phyloP scores from a whole-genome alignment of 2,797 vertebrate species.

The Pipistrellus pipistrellus region DNA sequence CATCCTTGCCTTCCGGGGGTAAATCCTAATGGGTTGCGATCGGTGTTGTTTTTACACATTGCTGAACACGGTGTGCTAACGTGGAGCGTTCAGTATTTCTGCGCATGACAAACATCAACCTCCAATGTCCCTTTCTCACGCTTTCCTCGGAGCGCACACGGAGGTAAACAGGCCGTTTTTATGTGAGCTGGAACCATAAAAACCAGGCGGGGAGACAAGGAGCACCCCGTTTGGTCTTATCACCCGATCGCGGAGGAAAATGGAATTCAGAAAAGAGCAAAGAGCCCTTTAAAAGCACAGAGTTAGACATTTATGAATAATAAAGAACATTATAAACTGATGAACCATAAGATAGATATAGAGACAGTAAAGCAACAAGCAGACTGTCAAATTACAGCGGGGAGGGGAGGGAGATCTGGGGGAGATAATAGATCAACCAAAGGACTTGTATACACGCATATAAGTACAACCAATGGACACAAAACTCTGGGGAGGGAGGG shows the following conservation, averaged over 20 bases:
- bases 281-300: background rate
- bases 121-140: conserved; percentile 14
- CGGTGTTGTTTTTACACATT: background rate
- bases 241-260: background rate
- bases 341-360: too few relatives aligned
- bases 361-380: too few relatives aligned
- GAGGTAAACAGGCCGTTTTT: background rate
- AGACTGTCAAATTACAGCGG: too few relatives aligned
- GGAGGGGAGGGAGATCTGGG: too few relatives aligned
- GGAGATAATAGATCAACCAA: too few relatives aligned
- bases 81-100: background rate
- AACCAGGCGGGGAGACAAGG: conserved; percentile 7
- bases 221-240: background rate
- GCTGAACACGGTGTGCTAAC: background rate
- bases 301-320: too few relatives aligned
- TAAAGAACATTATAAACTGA: too few relatives aligned
- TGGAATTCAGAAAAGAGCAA: background rate
- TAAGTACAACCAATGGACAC: too few relatives aligned
- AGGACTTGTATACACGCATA: too few relatives aligned
- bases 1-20: conserved; percentile 36
- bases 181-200: background rate
- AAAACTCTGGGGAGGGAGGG: too few relatives aligned
- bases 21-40: background rate
- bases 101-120: background rate
- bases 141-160: background rate